Base-by-base conservation (phyloP, 2,888 invertebrate genomes). In the Norana najaformis region DNA sequence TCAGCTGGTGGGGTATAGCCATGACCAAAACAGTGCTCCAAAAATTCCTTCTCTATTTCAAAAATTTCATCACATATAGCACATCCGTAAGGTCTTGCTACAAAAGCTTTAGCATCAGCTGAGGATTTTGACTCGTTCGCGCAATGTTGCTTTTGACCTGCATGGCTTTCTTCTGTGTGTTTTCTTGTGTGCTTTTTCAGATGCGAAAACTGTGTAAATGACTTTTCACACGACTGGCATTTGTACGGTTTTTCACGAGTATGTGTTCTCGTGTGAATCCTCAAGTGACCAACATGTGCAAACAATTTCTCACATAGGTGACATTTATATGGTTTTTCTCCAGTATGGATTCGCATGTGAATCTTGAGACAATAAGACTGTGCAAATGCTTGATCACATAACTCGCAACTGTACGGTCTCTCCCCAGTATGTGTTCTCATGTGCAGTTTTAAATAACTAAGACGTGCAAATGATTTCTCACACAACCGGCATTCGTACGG, bases 401-500 rank as follows among this genome's bases (percentile, higher is more conserved):
- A 30, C n/a, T 69, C 69, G n/a, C 69, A 69, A 6, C n/a, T 69
- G 69, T 69, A 69, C n/a, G 69, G 69, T 69, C n/a, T 69, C 8
- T 69, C 69, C n/a, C 69, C 69, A n/a, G 69, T 69, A 69, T 69
- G 69, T 69, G 69, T 69, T 69, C 69, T 69, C 69, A 69, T 69
- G 69, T 69, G 69, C 69, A 69, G 30, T n/a, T 69, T n/a, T n/a
- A 69, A 69, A 69, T 69, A 69, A 69, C 69, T 69, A 69, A 69
- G n/a, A 11, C 69, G 69, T 69, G 69, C 30, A 69, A 69, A 69
- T n/a, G 69, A 69, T 69, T 69, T 69, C 69, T 69, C 69, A 69
- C 69, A 69, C 69, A 69, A 69, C 69, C 69, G 30, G 13, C 69
- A 69, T 69, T 69, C n/a, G n/a, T 69, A 69, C 13, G 69, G 69